Conservation (phyloP, 2,113 vertebrate species). For the Microcebus ravelobensis region DNA sequence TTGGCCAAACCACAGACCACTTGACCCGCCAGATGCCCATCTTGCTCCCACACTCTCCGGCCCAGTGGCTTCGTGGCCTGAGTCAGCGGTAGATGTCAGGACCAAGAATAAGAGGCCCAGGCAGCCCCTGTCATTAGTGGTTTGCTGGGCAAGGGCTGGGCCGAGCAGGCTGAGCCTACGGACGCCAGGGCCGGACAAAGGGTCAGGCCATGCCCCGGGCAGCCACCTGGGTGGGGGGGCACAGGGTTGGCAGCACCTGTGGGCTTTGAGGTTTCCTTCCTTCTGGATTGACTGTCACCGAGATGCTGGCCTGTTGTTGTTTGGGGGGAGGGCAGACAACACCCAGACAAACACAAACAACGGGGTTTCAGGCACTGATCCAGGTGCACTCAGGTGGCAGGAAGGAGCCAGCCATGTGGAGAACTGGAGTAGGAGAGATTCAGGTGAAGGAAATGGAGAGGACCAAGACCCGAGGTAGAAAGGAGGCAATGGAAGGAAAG, state of each 20-base stretch:
- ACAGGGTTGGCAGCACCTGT: neutral
- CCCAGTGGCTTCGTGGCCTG: neutral
- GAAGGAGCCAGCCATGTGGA: neutral
- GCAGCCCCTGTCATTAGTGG: slow-evolving; percentile 53
- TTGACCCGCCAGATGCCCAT: neutral
- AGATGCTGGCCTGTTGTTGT: neutral
- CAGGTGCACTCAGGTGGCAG: neutral
- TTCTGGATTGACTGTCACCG: no score
- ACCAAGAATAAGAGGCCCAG: neutral
- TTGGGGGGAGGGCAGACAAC: neutral
- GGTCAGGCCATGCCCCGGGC: neutral
- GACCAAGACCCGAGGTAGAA: neutral
- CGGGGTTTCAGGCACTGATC: neutral
- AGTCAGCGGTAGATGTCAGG: neutral
- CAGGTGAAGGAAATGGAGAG: neutral
- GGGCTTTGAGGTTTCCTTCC: neutral
- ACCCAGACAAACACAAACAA: neutral
- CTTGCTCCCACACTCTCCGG: neutral
- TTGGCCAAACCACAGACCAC: neutral
- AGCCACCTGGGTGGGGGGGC: neutral
- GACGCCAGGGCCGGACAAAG: neutral
- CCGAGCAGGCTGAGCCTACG: neutral
- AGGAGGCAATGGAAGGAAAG: neutral
- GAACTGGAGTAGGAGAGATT: neutral
- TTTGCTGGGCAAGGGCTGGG: neutral